A percentile compares a stretch with the other conserved stretches of the same genome.
Evolutionary conservation across 1,140 invertebrate species (phyloP).

Genomic region (Cotesia glomerata): DNA sequence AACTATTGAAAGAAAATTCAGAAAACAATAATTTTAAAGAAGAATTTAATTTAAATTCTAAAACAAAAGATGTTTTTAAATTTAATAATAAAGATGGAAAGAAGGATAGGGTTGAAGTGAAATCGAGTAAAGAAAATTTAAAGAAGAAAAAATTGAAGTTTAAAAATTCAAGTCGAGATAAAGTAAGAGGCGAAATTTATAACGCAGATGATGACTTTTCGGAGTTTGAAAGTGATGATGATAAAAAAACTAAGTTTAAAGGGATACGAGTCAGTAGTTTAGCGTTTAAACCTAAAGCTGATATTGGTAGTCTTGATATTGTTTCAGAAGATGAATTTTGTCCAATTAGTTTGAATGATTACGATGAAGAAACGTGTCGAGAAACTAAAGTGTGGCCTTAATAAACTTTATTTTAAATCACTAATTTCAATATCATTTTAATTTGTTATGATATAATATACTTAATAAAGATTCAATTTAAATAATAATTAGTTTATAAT

Average conservation of each 20-base stretch:
- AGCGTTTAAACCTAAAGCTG: conserved; percentile 52
- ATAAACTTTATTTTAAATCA: conserved; percentile 3
- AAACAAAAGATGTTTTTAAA: no score
- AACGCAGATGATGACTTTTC: conserved; percentile 47
- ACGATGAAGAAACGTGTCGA: conserved; percentile 49
- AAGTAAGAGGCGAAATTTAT: conserved; percentile 35
- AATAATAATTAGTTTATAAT: no score
- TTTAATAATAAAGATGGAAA: no score
- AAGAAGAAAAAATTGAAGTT: conserved; percentile 32
- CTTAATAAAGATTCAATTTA: no score
- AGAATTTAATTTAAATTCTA: no score
- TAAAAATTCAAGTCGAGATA: conserved; percentile 39
- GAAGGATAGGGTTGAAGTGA: no score
- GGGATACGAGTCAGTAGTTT: conserved; percentile 50
- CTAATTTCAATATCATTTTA: no score
- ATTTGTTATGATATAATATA: no score
- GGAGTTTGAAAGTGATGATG: conserved; percentile 48
- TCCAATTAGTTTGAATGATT: conserved; percentile 50
- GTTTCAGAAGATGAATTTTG: conserved; percentile 57
- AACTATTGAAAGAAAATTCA: neutral
- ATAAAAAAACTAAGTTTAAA: conserved; percentile 29
- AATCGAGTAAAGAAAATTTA: neutral
- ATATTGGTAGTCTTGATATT: conserved; percentile 51
- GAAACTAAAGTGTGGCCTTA: conserved; percentile 50
- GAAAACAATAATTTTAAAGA: no score